Conservation (phyloP, 1,140 invertebrate species). For the Xylocopa sonorina region DNA sequence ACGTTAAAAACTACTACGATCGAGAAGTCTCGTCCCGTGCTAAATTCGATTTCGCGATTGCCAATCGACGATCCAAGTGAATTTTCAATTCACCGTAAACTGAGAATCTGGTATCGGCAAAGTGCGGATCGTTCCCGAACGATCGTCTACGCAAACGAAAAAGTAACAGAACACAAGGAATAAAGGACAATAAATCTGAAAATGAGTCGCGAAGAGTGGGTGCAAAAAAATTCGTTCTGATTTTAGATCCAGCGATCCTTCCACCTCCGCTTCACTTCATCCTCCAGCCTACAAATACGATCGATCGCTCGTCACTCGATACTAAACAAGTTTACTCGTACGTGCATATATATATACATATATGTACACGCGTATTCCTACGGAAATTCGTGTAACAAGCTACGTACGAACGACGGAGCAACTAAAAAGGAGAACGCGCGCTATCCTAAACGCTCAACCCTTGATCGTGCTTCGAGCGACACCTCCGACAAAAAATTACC, state of each 20-base stretch:
- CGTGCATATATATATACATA: slow-evolving; percentile 3
- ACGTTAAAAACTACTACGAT: neutral
- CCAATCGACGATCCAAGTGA: neutral
- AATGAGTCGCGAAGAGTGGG: neutral
- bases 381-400: slow-evolving; percentile 8
- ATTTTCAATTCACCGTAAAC: neutral
- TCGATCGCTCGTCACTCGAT: neutral
- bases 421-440: slow-evolving; percentile 1
- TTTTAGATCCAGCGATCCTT: slow-evolving; percentile 11
- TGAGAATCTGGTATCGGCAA: neutral
- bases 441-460: slow-evolving; percentile 35
- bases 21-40: neutral
- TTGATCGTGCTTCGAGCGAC: neutral
- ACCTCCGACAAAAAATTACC: slow-evolving; percentile 10
- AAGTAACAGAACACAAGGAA: neutral
- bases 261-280: neutral
- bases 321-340: neutral
- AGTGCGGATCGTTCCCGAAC: neutral
- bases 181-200: neutral
- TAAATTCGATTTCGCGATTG: neutral
- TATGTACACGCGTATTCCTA: slow-evolving; percentile 49
- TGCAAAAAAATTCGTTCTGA: neutral
- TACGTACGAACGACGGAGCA: slow-evolving; percentile 12
- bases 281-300: neutral
- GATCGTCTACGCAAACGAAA: slow-evolving; percentile 1